Evolutionary conservation across 2,113 vertebrate genomes (phyloP), one percentile per base, ranked within the genome.

Genomic region (Spizaetus ornatus): DNA sequence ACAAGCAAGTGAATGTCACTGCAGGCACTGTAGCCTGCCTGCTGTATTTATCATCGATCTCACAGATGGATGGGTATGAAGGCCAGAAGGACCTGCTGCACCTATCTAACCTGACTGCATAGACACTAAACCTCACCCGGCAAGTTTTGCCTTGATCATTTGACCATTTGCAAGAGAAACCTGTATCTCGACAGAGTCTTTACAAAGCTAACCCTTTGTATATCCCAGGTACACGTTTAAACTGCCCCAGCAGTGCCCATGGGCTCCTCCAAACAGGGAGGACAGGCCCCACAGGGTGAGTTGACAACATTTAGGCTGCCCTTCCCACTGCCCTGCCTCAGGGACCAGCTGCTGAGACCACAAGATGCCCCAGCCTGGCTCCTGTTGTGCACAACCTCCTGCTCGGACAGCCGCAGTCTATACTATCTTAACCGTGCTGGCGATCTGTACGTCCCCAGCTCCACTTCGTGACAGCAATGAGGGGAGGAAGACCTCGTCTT

Each of bases 251-350:
- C 88, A 55, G 69, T 4, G 1, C 16, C 36, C 4, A 1, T 5
- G 15, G 29, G 53, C 9, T 25, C 23, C 16, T 82, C n/a, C 8
- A 7, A 7, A 12, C 5, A 7, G 16, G 21, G 11, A 36, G 13
- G n/a, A 17, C 0, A 0, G 15, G n/a, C 29, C 48, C 16, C 63
- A 18, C 34, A 7, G 23, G 22, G 47, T 4, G 10, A 2, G 10
- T 0, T 36, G 59, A 48, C 6, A 26, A 4, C 21, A 21, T 4
- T 26, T n/a, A 73, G 61, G 36, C 20, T 55, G 59, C 66, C 31
- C 76, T 66, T 71, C 50, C 59, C 7, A 0, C 15, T 26, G 67
- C 11, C 31, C 18, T 5, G 32, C 43, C 32, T 36, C 12, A 42
- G 36, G 45, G 3, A 66, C 27, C 74, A 40, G 36, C 38, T 80